These are phyloP conservation scores for Baryphthengus martii DNA, from an alignment of 2,113 vertebrate genomes.

Conservation along the genomic window DNA sequence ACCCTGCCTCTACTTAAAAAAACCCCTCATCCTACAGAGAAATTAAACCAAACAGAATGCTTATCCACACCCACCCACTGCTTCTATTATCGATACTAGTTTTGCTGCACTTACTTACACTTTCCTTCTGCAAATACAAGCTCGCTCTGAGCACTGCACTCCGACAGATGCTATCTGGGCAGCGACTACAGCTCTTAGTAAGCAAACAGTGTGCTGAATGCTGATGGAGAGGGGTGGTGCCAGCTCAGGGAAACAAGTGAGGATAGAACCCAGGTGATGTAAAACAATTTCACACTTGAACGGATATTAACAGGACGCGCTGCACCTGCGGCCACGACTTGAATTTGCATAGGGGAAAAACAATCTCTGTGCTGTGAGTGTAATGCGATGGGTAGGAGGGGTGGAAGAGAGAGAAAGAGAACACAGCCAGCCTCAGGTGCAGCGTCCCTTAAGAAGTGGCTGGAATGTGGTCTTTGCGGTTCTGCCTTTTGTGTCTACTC, in stretches of 20 bases:
- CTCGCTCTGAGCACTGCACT: neutral
- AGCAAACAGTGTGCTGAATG: neutral
- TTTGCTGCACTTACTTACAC: neutral
- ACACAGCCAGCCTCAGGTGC: neutral
- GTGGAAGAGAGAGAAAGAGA: neutral
- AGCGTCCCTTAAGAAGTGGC: neutral
- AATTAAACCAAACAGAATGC: neutral
- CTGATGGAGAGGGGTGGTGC: neutral
- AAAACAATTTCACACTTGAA: neutral
- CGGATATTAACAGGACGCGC: neutral
- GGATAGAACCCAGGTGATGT: neutral
- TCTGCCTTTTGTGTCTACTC: neutral
- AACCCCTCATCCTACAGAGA: fast-evolving
- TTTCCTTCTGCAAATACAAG: neutral
- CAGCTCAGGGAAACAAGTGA: neutral
- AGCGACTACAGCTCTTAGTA: neutral
- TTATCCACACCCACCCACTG: neutral
- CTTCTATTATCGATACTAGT: neutral
- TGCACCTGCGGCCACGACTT: neutral
- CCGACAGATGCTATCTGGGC: neutral
- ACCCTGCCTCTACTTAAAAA: neutral
- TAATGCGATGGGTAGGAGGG: neutral
- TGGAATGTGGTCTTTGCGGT: neutral
- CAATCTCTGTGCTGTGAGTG: neutral
- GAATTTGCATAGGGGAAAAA: neutral